These are phyloP conservation scores for Lycocorax pyrrhopterus DNA, from an alignment of 2,113 vertebrate species.

Conservation along the genomic window DNA sequence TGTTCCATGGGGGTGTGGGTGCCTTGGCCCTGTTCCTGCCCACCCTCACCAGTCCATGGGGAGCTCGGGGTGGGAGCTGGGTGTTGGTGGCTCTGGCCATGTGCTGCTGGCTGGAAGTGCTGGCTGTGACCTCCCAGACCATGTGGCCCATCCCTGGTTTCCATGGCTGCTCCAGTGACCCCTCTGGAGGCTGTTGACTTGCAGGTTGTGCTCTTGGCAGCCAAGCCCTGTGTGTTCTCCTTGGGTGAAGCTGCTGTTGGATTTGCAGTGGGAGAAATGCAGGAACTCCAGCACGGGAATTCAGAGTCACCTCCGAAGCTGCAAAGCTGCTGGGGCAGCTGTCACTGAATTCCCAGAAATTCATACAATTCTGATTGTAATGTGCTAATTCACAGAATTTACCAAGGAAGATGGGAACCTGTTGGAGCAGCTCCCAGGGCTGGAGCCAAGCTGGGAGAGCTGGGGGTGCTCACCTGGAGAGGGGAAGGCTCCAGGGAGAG, in stretches of 20 bases:
- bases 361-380: background rate
- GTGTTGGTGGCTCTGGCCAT: background rate
- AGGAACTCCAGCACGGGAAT: background rate
- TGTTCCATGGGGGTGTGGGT: background rate
- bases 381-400: background rate
- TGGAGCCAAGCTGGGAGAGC: background rate
- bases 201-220: background rate
- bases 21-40: background rate
- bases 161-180: background rate
- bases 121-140: background rate
- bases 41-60: background rate
- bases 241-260: background rate
- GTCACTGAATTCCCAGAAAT: background rate
- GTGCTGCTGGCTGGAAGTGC: background rate
- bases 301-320: background rate
- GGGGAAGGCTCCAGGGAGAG: background rate
- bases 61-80: background rate
- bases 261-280: background rate
- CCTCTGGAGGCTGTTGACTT: background rate
- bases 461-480: background rate
- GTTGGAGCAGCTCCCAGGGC: background rate
- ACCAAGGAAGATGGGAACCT: background rate
- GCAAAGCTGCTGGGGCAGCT: background rate
- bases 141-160: rapidly evolving
- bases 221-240: background rate